Base-by-base conservation (phyloP, 2,113 vertebrate genomes). In the Casuarius casuarius region DNA sequence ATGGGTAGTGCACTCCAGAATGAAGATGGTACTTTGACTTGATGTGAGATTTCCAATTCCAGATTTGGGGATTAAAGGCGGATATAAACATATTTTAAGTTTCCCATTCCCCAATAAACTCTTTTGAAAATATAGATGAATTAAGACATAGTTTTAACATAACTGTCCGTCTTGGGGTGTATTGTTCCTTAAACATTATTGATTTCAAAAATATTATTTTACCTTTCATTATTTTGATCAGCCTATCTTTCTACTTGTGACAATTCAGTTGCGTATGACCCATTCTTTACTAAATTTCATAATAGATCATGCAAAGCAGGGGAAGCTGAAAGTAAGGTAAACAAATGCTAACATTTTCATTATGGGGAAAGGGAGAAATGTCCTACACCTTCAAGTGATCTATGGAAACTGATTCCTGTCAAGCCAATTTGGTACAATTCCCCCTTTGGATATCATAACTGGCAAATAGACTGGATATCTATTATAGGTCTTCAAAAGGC, bases 351-450 rank as follows among this genome's bases (percentile, higher is more conserved):
- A 23, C 15, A 33, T 70, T 79, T 80, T 80, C 35, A 31, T 44
- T 29, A 90, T 70, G 17, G 5, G 0, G 4, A 91, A 33, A 65
- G 16, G 16, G 18, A 59, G 56, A 84, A 52, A 40, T 25, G 67
- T 51, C 26, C 40, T 70, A 89, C 17, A 46, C 8, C 33, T 84
- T 83, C 17, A 63, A 86, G 4, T 51, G 31, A 84, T 78, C 68
- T 92, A 70, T 38, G 89, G 48, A 84, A 95, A 85, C 3, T 85
- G 6, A 35, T 83, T 88, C 82, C 62, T 95, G 58, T 71, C 62
- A 93, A 83, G 62, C 7, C 13, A 80, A 29, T 75, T 79, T 76
- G 82, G 29, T 87, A 91, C 6, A 62, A 49, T 54, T 91, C 0
- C 4, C 3, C 10, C 8, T 49, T 2, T 66, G 84, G 63, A 40